Evolutionary conservation across 1,140 invertebrate species (phyloP).

Genomic region (Lucilia cuprina): DNA sequence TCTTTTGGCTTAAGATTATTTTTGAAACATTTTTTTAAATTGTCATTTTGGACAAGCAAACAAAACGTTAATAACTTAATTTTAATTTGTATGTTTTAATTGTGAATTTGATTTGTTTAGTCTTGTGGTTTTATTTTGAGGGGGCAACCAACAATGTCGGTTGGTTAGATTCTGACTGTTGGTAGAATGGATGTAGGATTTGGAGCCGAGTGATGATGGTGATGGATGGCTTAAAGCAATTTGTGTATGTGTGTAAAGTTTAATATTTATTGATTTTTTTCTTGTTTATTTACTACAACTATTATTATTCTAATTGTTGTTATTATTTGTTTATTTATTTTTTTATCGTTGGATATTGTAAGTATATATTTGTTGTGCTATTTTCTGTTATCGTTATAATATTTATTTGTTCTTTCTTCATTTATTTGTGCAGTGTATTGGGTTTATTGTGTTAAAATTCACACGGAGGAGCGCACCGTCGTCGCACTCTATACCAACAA

Average conservation of each 20-base stretch:
- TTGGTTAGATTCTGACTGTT: neutral
- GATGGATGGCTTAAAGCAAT: neutral
- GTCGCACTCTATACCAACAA: conserved; percentile 62
- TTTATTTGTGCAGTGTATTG: conserved; percentile 41
- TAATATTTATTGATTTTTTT: neutral
- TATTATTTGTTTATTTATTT: conserved; percentile 28
- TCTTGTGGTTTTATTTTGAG: no score
- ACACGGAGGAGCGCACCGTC: conserved; percentile 46
- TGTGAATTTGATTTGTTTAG: no score
- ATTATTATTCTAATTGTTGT: neutral
- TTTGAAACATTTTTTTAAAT: no score
- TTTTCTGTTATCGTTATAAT: neutral
- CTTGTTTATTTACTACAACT: neutral
- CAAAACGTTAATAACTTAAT: no score
- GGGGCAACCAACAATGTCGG: no score
- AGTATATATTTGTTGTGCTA: conserved; percentile 10
- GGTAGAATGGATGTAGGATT: neutral
- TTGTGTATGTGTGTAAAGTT: no score
- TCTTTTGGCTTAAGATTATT: no score
- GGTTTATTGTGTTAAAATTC: conserved; percentile 27
- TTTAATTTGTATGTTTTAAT: no score
- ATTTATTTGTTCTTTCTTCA: neutral
- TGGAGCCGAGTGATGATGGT: neutral
- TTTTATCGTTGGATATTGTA: neutral
- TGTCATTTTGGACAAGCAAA: no score